Evolutionary conservation across 1,140 invertebrate genomes (phyloP).

Genomic region (Brachionus angularis): DNA sequence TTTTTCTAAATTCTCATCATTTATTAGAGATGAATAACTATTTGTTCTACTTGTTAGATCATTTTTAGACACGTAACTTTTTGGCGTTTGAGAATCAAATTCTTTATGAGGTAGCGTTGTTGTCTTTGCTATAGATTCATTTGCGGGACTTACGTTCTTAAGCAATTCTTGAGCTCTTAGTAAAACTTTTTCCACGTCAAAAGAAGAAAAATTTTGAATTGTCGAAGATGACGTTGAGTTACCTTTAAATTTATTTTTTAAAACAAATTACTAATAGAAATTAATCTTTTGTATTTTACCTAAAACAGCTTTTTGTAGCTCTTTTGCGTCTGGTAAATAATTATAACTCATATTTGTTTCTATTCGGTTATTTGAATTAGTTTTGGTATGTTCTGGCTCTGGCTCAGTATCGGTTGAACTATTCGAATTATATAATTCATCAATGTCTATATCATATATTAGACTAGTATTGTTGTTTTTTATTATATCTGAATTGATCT

Average conservation of each 20-base stretch:
- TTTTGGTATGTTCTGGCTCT: too few relatives aligned
- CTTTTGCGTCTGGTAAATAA: not conserved
- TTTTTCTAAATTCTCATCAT: conserved; percentile 34
- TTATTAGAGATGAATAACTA: not conserved
- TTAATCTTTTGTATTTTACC: not conserved
- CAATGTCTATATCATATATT: not conserved
- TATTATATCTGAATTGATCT: not conserved
- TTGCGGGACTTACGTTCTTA: not conserved
- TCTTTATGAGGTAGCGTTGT: too few relatives aligned
- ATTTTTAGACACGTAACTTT: not conserved
- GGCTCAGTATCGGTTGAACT: not conserved
- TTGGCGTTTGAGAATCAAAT: not conserved
- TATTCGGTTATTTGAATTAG: too few relatives aligned
- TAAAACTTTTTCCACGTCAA: conserved; percentile 11
- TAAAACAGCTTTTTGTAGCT: not conserved
- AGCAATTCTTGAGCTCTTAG: conserved; percentile 13
- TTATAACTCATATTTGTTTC: not conserved
- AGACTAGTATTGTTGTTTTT: not conserved
- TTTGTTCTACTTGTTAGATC: not conserved
- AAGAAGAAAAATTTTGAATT: not conserved
- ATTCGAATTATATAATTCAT: not conserved
- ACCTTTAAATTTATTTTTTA: not conserved
- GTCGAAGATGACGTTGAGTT: not conserved
- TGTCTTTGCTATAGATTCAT: too few relatives aligned
- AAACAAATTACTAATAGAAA: not conserved